Evolutionary conservation across 2,797 vertebrate species (phyloP).

Genomic region (Bovichtus variegatus): DNA sequence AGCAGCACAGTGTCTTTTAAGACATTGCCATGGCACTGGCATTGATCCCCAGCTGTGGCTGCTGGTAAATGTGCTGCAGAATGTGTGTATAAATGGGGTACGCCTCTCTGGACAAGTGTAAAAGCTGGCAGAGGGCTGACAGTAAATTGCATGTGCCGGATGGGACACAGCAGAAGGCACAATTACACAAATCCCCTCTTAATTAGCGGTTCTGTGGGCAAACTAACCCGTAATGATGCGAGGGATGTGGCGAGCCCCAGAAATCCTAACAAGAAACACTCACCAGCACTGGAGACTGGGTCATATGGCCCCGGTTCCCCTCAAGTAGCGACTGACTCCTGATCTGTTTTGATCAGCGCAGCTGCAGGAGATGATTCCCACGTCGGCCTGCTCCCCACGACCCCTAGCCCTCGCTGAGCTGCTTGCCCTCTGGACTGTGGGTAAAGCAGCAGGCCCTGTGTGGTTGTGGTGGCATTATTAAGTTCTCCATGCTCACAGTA

Average conservation of each 20-base stretch:
- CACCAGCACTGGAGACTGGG: constrained; percentile 70
- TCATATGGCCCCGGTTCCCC: constrained; percentile 72
- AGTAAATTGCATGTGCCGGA: constrained; percentile 87
- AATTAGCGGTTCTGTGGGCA: constrained; percentile 89
- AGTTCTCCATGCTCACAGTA: constrained; percentile 88
- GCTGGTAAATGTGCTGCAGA: constrained; percentile 79
- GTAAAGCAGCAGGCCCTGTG: constrained; percentile 74
- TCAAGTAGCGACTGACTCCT: constrained; percentile 66
- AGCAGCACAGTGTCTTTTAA: constrained; percentile 81
- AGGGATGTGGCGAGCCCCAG: constrained; percentile 79
- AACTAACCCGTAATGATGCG: constrained; percentile 85
- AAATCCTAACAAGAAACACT: constrained; percentile 84
- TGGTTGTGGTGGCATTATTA: constrained; percentile 84
- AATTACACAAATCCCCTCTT: constrained; percentile 91
- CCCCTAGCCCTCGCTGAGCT: constrained; percentile 67
- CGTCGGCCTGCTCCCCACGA: constrained; percentile 50
- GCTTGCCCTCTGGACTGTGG: constrained; percentile 79
- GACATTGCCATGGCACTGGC: constrained; percentile 77
- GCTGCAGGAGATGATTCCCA: constrained; percentile 68
- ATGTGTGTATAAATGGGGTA: constrained; percentile 82
- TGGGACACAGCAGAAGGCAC: constrained; percentile 88
- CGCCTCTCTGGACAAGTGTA: constrained; percentile 86
- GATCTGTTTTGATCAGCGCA: constrained; percentile 78
- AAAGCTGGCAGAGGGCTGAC: constrained; percentile 83
- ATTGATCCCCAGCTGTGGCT: constrained; percentile 83